phyloP scores from a whole-genome alignment of 2,113 vertebrate species.

The Guaruba guarouba region DNA sequence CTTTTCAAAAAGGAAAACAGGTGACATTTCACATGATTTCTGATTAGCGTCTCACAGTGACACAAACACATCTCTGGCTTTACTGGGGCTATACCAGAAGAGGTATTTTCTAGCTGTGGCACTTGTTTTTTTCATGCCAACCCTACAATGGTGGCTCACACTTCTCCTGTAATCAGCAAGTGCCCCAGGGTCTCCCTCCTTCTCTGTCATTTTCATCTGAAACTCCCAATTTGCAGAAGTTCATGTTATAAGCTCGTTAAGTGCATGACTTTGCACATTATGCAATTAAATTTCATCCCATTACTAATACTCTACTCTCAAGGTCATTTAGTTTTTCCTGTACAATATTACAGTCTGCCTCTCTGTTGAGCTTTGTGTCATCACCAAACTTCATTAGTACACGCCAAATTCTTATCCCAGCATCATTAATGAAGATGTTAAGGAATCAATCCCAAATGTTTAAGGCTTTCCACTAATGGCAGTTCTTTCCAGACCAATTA shows the following conservation, averaged over 20 bases:
- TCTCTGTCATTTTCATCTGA: slow-evolving; percentile 12
- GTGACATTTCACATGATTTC: background rate
- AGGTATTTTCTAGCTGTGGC: background rate
- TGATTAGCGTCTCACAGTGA: background rate
- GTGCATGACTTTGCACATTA: slow-evolving; percentile 46
- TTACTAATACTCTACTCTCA: slow-evolving; percentile 44
- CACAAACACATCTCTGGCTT: background rate
- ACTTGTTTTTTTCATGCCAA: background rate
- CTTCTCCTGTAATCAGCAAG: background rate
- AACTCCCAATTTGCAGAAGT: slow-evolving; percentile 56
- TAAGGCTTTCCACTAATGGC: background rate
- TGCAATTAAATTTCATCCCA: slow-evolving; percentile 59
- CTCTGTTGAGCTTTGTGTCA: slow-evolving; percentile 43
- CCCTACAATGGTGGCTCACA: background rate
- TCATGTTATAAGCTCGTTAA: slow-evolving; percentile 43
- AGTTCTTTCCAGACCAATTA: slow-evolving; percentile 6
- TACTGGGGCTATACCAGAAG: background rate
- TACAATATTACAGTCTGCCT: background rate
- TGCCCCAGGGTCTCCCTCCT: background rate
- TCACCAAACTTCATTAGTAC: slow-evolving; percentile 47
- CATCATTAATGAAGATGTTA: slow-evolving; percentile 61
- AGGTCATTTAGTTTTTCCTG: slow-evolving; percentile 56
- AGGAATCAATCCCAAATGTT: slow-evolving; percentile 39
- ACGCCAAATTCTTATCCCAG: background rate
- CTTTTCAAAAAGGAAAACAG: background rate